Conservation (phyloP, 2,113 vertebrate genomes). For the Salminus brasiliensis region DNA sequence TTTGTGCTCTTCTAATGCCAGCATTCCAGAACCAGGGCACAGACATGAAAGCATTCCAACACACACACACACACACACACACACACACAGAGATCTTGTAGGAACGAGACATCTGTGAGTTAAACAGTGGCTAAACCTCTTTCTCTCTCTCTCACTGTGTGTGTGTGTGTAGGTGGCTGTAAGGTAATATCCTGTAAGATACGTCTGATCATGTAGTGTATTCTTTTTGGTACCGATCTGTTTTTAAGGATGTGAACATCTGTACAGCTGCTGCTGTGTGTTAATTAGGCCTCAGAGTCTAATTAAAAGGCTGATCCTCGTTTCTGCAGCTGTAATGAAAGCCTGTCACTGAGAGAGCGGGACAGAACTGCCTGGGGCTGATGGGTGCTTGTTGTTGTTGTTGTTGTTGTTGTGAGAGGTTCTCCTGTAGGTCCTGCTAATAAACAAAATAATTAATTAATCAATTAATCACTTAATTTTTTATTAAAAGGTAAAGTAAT, state of each 20-base stretch:
- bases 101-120: background rate
- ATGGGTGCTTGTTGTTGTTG: background rate
- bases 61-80: background rate
- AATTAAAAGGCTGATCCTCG: background rate
- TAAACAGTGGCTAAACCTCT: background rate
- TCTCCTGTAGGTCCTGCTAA: background rate
- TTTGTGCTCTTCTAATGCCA: constrained; percentile 65
- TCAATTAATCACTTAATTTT: too few relatives aligned
- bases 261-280: background rate
- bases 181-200: too few relatives aligned
- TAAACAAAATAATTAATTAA: background rate
- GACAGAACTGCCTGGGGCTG: background rate
- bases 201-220: background rate
- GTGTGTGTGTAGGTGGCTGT: too few relatives aligned
- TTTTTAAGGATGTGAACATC: background rate
- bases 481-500: background rate
- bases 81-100: background rate
- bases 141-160: background rate
- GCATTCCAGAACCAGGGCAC: constrained; percentile 54
- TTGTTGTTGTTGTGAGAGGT: background rate
- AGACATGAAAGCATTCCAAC: constrained; percentile 65
- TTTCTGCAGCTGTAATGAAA: too few relatives aligned
- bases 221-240: background rate
- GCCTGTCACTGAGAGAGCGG: background rate
- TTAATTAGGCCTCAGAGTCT: background rate